A percentile compares a stretch with the other conserved stretches of the same genome.
These are phyloP conservation scores for Sphaeridia pumilis DNA, from an alignment of 2,888 invertebrate genomes.

Conservation along the genomic window DNA sequence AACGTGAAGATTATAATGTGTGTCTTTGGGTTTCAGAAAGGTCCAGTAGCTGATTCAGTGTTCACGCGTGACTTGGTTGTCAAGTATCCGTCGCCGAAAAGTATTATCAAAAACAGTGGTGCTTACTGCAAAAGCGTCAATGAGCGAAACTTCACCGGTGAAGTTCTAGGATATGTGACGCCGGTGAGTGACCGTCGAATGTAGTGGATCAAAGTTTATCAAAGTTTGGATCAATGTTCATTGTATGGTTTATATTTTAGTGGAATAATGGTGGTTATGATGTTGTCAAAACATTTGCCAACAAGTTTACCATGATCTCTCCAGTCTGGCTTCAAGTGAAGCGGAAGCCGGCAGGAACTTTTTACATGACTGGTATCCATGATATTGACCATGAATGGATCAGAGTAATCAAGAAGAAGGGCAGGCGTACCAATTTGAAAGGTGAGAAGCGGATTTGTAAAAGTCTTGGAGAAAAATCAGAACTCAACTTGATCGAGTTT, in stretches of 20 bases:
- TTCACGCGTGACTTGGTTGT: slow-evolving; percentile 58
- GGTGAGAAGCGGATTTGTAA: no score
- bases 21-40: slow-evolving; percentile 38
- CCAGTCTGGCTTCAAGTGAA: slow-evolving; percentile 90
- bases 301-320: slow-evolving; percentile 79
- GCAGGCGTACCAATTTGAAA: slow-evolving; percentile 48
- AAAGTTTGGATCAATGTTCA: no score
- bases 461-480: no score
- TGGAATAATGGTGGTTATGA: slow-evolving; percentile 94
- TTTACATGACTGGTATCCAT: slow-evolving; percentile 59
- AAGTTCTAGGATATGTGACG: slow-evolving; percentile 81
- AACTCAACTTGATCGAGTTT: no score
- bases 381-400: slow-evolving; percentile 80
- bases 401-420: slow-evolving; percentile 52
- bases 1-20: background rate
- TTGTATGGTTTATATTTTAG: slow-evolving; percentile 47
- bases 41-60: slow-evolving; percentile 53
- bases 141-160: slow-evolving; percentile 54
- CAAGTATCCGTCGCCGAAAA: slow-evolving; percentile 54
- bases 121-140: slow-evolving; percentile 60
- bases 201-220: no score
- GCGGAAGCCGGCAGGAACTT: slow-evolving; percentile 50
- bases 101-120: slow-evolving; percentile 63
- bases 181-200: no score
- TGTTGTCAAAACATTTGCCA: slow-evolving; percentile 74